Conservation (phyloP, 2,113 vertebrate species). For the Stegostoma tigrinum region DNA sequence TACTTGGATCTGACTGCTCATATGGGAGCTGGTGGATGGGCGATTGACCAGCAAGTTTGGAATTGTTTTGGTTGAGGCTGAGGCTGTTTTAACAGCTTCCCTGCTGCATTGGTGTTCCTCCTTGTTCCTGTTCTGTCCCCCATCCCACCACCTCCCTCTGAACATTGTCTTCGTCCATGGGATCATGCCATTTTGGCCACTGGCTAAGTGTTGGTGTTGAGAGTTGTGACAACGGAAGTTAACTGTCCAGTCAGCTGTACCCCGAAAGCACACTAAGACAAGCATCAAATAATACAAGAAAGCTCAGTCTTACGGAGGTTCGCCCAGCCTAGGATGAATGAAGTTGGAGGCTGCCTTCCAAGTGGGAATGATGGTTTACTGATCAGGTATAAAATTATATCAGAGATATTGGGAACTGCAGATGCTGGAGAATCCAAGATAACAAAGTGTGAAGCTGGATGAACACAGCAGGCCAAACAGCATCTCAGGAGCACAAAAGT, state of each 20-base stretch:
- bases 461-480: too few relatives aligned
- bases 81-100: neutral
- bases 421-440: too few relatives aligned
- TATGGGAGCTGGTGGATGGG: neutral
- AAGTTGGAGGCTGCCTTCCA: neutral
- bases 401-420: too few relatives aligned
- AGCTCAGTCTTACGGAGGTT: neutral
- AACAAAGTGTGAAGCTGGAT: too few relatives aligned
- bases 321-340: neutral
- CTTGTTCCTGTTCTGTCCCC: neutral
- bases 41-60: neutral
- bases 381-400: too few relatives aligned
- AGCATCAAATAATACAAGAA: too few relatives aligned
- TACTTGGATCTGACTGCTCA: neutral
- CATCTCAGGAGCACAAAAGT: too few relatives aligned
- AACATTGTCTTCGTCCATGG: neutral
- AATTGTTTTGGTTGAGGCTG: neutral
- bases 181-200: neutral
- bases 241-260: too few relatives aligned
- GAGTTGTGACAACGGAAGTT: too few relatives aligned
- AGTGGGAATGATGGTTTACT: neutral
- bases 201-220: too few relatives aligned
- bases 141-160: neutral
- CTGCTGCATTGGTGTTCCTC: neutral
- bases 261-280: too few relatives aligned